A percentile compares a stretch with the other conserved stretches of the same genome.
Conservation (phyloP, 2,113 vertebrate species). For the Oxyura jamaicensis region DNA sequence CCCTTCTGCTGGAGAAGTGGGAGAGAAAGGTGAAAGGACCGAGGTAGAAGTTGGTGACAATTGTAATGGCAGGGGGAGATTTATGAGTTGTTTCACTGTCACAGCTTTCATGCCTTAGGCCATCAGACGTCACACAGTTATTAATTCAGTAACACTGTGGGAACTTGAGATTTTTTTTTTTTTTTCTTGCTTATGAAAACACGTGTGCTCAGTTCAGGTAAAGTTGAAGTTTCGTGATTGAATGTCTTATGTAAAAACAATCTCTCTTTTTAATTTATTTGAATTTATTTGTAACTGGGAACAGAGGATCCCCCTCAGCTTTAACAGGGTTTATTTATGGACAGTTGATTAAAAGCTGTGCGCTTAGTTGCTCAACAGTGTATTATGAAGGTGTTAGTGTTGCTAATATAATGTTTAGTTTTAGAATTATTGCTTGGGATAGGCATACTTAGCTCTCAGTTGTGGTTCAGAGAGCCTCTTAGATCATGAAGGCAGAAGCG, state of each 20-base stretch:
- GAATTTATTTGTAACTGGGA: not conserved
- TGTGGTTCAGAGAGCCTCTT: constrained; percentile 17
- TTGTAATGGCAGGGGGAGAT: not conserved
- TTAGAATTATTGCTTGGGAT: not conserved
- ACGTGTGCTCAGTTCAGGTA: not conserved
- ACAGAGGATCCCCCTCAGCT: not conserved
- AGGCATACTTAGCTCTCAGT: not conserved
- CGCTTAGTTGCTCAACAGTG: constrained; percentile 44
- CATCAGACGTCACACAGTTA: not conserved
- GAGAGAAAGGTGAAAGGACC: not conserved
- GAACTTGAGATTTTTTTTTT: not conserved
- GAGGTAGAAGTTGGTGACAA: constrained; percentile 12
- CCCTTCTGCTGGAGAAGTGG: not conserved
- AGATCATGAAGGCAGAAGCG: not conserved
- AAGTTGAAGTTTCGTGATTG: not conserved
- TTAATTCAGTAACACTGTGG: constrained; percentile 5
- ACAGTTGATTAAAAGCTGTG: constrained; percentile 41
- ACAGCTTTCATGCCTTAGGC: constrained; percentile 11
- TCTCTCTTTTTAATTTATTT: not conserved
- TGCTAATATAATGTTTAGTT: constrained; percentile 45
- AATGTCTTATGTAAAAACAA: not conserved
- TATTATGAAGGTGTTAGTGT: constrained; percentile 69
- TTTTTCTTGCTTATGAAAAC: not conserved
- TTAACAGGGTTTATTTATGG: constrained; percentile 16
- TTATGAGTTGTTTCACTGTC: constrained; percentile 15